phyloP scores from a whole-genome alignment of 1,140 invertebrate genomes.

The Atta colombica region DNA sequence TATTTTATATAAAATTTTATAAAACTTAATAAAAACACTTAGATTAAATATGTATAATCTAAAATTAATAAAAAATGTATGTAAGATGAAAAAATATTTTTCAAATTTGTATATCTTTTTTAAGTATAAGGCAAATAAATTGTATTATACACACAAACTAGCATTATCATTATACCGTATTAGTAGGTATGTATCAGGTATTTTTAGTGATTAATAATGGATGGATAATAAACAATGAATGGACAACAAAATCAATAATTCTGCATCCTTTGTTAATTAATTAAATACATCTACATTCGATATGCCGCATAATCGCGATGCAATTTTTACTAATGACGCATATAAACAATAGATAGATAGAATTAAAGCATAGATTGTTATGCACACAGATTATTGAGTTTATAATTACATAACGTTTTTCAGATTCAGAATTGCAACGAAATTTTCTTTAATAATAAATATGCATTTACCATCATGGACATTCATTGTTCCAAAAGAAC shows the following conservation, averaged over 20 bases:
- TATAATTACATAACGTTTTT: conserved; percentile 43
- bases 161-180: background rate
- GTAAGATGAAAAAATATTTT: background rate
- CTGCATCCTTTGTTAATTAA: conserved; percentile 23
- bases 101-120: background rate
- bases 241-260: background rate
- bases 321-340: conserved; percentile 9
- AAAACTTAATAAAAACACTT: background rate
- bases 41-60: background rate
- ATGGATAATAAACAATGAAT: too few species aligned
- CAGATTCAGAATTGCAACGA: background rate
- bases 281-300: conserved; percentile 12
- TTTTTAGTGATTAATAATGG: background rate
- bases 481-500: conserved; percentile 41
- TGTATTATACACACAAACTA: background rate
- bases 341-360: background rate
- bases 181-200: background rate
- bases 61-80: background rate
- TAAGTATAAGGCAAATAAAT: background rate
- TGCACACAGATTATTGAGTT: background rate
- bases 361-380: background rate
- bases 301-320: background rate
- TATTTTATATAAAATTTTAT: background rate
- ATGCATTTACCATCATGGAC: conserved; percentile 8
- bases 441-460: conserved; percentile 43